Evolutionary conservation across 1,140 invertebrate genomes (phyloP), one percentile per base, ranked within the genome.

Genomic region (Diploscapter pachys): DNA sequence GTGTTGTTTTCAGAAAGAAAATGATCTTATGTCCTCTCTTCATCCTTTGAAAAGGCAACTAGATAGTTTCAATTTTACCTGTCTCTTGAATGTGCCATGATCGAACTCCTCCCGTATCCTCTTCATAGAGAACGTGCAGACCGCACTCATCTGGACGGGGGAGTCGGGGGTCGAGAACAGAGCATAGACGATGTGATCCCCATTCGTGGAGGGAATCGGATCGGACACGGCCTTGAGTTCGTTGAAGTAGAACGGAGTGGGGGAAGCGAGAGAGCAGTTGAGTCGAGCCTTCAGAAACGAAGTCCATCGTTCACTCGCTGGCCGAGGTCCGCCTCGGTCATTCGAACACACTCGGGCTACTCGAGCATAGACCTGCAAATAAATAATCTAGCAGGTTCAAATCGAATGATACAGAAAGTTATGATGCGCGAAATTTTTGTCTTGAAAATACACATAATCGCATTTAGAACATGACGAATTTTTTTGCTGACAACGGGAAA

Each of bases 201-300:
- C 81, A 31, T 31, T 31, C 89, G 85, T 93, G 92, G 62, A 48
- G 86, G 90, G 89, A 72, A 90, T 89, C 81, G 91, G 90, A 80
- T 90, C 91, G 85, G 90, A 93, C 64, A 93, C 92, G 62, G 93
- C 90, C 96, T 94, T 95, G 84, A 97, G 94, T 91, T 97, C 94
- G 88, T 97, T 93, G 88, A 97, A 97, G 88, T 96, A 96, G 88
- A 96, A 97, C 50, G 94, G 95, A 89, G 93, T 94, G 86, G 96
- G 93, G 11, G 78, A 81, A 61, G 93, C 92, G 78, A 96, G 90
- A 3, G 95, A 96, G 87, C 95, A 98, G 87, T 97, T 96, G 70
- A 98, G 90, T 76, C 95, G 90, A 52, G 94, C 92, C 89, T 97
- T 98, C 72, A 95, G 88, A 87, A 95, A 97, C 76, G 93, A 93